These are phyloP conservation scores for Isurus oxyrinchus DNA, from an alignment of 2,113 vertebrate species.

Conservation along the genomic window DNA sequence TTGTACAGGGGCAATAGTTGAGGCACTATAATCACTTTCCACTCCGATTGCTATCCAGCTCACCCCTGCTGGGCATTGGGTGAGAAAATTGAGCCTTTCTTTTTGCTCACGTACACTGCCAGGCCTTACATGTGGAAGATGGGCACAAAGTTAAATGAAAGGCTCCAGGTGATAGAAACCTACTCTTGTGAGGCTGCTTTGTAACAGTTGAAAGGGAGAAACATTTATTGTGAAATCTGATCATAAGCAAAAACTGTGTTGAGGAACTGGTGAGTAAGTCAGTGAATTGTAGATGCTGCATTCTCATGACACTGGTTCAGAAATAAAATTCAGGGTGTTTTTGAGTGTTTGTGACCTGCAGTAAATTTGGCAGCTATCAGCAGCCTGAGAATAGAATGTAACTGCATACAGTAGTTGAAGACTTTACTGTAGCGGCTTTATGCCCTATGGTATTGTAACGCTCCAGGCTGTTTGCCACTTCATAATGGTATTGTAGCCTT, in stretches of 20 bases:
- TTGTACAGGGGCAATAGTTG: neutral
- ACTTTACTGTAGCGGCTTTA: neutral
- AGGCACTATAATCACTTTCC: neutral
- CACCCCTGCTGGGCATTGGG: neutral
- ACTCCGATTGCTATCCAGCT: neutral
- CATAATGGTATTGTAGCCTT: slow-evolving; percentile 20
- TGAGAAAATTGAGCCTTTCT: neutral
- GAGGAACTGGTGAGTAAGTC: neutral
- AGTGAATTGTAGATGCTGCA: neutral
- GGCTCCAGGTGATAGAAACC: neutral
- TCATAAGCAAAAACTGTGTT: neutral
- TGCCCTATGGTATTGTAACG: neutral
- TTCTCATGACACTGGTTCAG: neutral
- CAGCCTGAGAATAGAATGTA: neutral
- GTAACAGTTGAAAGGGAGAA: neutral
- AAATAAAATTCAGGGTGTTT: neutral
- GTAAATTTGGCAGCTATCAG: neutral
- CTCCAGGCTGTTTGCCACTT: neutral
- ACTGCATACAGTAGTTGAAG: neutral
- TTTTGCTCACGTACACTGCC: neutral
- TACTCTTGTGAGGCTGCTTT: neutral
- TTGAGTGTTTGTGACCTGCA: neutral
- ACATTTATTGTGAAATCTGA: neutral
- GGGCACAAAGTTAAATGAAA: neutral
- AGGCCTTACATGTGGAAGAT: neutral